Base-by-base conservation (phyloP, 2,113 vertebrate species). In the Sigmodon hispidus region DNA sequence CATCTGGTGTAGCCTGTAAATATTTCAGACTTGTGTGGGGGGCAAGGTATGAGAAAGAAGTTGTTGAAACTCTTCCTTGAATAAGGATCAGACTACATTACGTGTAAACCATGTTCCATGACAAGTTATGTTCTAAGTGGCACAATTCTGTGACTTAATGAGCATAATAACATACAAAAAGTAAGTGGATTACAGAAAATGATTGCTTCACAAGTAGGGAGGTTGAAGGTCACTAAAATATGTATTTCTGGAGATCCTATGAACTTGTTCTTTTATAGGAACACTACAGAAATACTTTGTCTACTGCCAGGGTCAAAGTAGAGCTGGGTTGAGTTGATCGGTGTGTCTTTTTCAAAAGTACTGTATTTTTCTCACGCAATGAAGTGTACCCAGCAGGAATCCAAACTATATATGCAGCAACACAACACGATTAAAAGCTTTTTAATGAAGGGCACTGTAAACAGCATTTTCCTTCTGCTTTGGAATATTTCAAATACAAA, bases 401-500 rank as follows among this genome's bases (percentile, higher is more conserved):
- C n/a, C 63, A 97, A 97, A 97, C 93, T 96, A 95, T 80, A 89
- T 61, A 61, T 92, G 93, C 73, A 89, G 94, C 96, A 93, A 96
- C 90, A 91, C 96, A 96, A 97, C 75, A 91, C 45, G 57, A 98
- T 97, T 98, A 98, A 97, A 88, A 97, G 95, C 92, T 97, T 97
- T 98, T 98, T 98, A 98, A 98, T 97, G 96, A 98, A 98, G 90
- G 90, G 93, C 70, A 96, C 93, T 97, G 89, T 93, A 98, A 98
- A 98, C 93, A 96, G 96, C 96, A 93, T 97, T 98, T 98, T 84
- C 91, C 94, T 88, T 97, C 96, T 98, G 90, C 93, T 98, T 98
- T 85, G 96, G 97, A 97, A 97, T 97, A 98, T 96, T 98, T 97
- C 92, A 98, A 98, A 98, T 96, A 98, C 96, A 97, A 98, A 98